phyloP scores from a whole-genome alignment of 2,113 vertebrate genomes.

The Megalops atlanticus region DNA sequence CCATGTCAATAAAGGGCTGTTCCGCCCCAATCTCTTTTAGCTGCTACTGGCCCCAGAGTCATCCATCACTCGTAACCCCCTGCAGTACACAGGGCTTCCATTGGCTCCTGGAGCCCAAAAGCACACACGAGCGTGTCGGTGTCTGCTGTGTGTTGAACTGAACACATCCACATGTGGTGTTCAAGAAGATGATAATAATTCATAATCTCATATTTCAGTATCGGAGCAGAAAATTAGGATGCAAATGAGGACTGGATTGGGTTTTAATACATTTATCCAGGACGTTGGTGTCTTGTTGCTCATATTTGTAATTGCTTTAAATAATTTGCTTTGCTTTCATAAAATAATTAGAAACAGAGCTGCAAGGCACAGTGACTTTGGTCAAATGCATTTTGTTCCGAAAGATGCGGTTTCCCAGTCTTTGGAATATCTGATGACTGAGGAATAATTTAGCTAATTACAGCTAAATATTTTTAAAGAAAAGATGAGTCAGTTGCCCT shows the following conservation, averaged over 20 bases:
- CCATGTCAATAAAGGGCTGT: constrained; percentile 21
- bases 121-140: not conserved
- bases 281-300: not conserved
- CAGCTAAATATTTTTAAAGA: too few species aligned
- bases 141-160: not conserved
- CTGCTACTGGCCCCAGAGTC: not conserved
- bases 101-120: not conserved
- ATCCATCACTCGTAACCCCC: not conserved
- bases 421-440: too few species aligned
- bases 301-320: not conserved
- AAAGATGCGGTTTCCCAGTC: not conserved
- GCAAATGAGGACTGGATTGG: not conserved
- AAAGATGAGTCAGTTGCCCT: too few species aligned
- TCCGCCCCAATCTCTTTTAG: constrained; percentile 2
- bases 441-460: too few species aligned
- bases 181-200: not conserved
- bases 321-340: not conserved
- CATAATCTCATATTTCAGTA: not conserved
- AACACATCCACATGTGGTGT: not conserved
- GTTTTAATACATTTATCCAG: not conserved
- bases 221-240: not conserved
- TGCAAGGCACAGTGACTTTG: not conserved
- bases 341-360: not conserved
- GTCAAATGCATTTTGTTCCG: not conserved
- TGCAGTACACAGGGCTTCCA: not conserved